Evolutionary conservation across 30 jellyfish, hydroid and myxozoan genomes (phyloP).

Genomic region (Pelagia noctiluca): DNA sequence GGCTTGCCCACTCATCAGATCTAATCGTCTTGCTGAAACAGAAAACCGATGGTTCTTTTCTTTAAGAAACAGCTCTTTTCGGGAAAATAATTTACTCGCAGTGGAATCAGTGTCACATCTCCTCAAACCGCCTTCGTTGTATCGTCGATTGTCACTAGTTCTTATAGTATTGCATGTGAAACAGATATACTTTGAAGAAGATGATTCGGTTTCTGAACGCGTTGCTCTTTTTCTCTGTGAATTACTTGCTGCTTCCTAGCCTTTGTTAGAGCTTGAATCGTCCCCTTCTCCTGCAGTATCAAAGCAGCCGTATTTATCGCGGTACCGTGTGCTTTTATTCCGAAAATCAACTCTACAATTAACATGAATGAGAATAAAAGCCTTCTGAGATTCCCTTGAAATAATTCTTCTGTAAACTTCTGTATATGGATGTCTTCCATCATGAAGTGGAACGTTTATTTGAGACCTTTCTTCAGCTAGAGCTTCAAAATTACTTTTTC

Average conservation of each 20-base stretch:
- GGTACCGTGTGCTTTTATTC: background rate
- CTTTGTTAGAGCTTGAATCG: background rate
- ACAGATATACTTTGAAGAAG: constrained; percentile 2
- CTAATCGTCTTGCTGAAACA: constrained; percentile 1
- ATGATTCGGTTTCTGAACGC: background rate
- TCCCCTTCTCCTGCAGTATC: background rate
- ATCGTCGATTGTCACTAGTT: constrained; percentile 1
- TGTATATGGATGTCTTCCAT: constrained; percentile 5
- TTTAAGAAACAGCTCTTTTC: constrained; percentile 1
- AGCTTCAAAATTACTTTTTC: background rate
- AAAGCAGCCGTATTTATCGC: background rate
- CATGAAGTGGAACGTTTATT: constrained; percentile 11
- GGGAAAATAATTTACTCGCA: constrained; percentile 6
- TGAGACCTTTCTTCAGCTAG: background rate
- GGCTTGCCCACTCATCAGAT: constrained; percentile 19
- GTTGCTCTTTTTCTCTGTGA: constrained; percentile 7
- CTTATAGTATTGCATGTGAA: constrained; percentile 13
- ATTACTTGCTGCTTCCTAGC: background rate
- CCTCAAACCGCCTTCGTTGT: constrained; percentile 22
- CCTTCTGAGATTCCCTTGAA: background rate
- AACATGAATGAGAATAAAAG: background rate
- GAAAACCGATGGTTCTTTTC: constrained; percentile 13
- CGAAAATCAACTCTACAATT: background rate
- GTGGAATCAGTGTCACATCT: constrained; percentile 7
- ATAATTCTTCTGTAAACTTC: background rate